Conservation (phyloP, 2,888 invertebrate genomes). For the Trilocha varians region DNA sequence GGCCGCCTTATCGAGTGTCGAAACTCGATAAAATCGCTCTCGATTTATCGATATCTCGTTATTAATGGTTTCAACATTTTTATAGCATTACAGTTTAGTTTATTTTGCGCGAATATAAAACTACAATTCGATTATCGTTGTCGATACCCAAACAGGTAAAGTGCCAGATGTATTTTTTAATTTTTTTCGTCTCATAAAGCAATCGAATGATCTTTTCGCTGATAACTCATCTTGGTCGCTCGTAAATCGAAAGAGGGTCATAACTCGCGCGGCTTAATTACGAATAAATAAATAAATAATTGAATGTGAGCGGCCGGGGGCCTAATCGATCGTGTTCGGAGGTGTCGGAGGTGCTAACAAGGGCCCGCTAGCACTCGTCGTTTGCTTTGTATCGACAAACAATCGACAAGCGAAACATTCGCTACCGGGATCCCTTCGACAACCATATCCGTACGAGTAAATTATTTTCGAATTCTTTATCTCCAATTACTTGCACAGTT, state of each 20-base stretch:
- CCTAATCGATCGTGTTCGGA: conserved; percentile 59
- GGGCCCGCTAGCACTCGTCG: conserved; percentile 31
- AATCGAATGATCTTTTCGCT: conserved; percentile 29
- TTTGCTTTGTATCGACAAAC: conserved; percentile 19
- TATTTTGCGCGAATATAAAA: conserved; percentile 21
- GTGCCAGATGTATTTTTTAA: background rate
- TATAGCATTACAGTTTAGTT: conserved; percentile 42
- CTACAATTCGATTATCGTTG: conserved; percentile 7
- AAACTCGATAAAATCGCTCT: conserved; percentile 54
- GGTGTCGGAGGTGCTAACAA: conserved; percentile 67
- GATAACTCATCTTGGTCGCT: conserved; percentile 51
- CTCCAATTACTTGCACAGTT: background rate
- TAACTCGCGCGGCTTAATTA: conserved; percentile 71
- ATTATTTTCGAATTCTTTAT: background rate
- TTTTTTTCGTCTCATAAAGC: conserved; percentile 22
- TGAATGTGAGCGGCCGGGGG: conserved; percentile 72
- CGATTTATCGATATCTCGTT: conserved; percentile 50
- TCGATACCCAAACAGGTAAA: conserved; percentile 2
- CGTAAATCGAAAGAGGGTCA: conserved; percentile 55
- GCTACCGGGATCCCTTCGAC: conserved; percentile 19
- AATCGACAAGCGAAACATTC: conserved; percentile 1
- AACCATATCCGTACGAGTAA: conserved; percentile 4
- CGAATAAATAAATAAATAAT: conserved; percentile 75
- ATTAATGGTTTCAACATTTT: conserved; percentile 52
- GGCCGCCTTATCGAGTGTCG: conserved; percentile 54